phyloP scores from a whole-genome alignment of 1,140 invertebrate genomes.

The Hesperophylax magnus region DNA sequence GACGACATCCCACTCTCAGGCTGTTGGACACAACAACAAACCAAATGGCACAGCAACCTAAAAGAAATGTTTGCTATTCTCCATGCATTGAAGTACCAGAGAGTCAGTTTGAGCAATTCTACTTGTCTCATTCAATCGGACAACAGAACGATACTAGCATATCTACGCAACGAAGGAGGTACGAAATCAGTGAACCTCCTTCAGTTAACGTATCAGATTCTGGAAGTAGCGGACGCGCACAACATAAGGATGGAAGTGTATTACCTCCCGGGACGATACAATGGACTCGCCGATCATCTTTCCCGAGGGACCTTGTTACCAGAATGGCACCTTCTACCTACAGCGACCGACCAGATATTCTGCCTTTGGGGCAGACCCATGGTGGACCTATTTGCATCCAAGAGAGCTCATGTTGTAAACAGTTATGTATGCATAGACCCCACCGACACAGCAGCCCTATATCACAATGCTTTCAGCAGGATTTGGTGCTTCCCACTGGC shows the following conservation, averaged over 20 bases:
- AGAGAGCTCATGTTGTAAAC: constrained; percentile 58
- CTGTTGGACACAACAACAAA: constrained; percentile 48
- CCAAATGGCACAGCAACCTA: constrained; percentile 59
- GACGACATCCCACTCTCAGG: too few species aligned
- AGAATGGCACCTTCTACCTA: constrained; percentile 59
- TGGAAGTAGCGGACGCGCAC: constrained; percentile 57
- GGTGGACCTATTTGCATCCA: constrained; percentile 62
- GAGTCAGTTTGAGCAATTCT: constrained; percentile 49
- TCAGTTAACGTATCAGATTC: constrained; percentile 57
- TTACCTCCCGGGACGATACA: constrained; percentile 55
- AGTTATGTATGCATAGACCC: too few species aligned
- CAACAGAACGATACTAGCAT: too few species aligned
- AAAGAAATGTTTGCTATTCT: constrained; percentile 61
- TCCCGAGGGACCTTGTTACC: constrained; percentile 54
- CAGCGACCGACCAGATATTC: constrained; percentile 57
- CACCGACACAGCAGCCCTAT: too few species aligned
- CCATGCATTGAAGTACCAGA: constrained; percentile 49
- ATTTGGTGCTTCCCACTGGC: too few species aligned
- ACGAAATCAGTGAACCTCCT: constrained; percentile 60
- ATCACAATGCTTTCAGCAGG: too few species aligned
- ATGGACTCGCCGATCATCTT: constrained; percentile 56
- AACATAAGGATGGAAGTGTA: constrained; percentile 56
- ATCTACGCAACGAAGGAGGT: constrained; percentile 62
- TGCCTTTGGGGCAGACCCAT: constrained; percentile 59
- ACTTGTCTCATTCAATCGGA: constrained; percentile 59